Conservation (phyloP, 2,888 invertebrate species). For the Acronicta alni region DNA sequence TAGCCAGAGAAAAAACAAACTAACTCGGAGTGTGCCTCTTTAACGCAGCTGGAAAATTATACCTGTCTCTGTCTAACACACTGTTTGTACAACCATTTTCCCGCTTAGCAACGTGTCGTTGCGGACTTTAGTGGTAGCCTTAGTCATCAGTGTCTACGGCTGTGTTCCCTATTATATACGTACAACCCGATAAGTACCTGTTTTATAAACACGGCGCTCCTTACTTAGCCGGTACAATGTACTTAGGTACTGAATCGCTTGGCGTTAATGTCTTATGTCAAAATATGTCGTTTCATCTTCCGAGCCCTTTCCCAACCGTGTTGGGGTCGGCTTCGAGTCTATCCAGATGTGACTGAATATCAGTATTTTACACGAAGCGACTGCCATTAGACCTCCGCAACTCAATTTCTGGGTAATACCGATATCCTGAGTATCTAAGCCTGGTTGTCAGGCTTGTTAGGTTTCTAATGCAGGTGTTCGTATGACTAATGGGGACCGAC, state of each 20-base stretch:
- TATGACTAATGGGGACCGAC: too few relatives aligned
- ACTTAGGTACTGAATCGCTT: conserved; percentile 8
- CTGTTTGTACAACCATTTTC: conserved; percentile 65
- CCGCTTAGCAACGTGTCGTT: conserved; percentile 57
- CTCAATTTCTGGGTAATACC: too few relatives aligned
- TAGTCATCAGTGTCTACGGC: conserved; percentile 62
- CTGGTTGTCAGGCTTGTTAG: too few relatives aligned
- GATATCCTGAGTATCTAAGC: too few relatives aligned
- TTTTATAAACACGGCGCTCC: conserved; percentile 65
- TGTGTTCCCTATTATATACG: conserved; percentile 54
- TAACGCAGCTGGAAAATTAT: conserved; percentile 77
- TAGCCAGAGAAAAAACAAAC: conserved; percentile 72
- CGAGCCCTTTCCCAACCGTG: too few relatives aligned
- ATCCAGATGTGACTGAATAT: too few relatives aligned
- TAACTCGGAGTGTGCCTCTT: conserved; percentile 62
- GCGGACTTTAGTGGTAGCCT: conserved; percentile 57
- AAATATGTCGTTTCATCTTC: too few relatives aligned
- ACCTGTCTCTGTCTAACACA: conserved; percentile 67
- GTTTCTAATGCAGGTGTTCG: too few relatives aligned
- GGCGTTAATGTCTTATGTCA: too few relatives aligned
- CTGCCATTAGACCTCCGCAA: too few relatives aligned
- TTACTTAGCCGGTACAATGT: conserved; percentile 29
- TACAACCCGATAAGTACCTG: conserved; percentile 64
- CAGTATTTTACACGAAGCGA: too few relatives aligned
- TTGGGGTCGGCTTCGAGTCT: too few relatives aligned